Percentiles rank a stretch among this genome's conserved stretches.
Evolutionary conservation across 2,113 vertebrate genomes (phyloP).

Genomic region (Taxidea taxus): DNA sequence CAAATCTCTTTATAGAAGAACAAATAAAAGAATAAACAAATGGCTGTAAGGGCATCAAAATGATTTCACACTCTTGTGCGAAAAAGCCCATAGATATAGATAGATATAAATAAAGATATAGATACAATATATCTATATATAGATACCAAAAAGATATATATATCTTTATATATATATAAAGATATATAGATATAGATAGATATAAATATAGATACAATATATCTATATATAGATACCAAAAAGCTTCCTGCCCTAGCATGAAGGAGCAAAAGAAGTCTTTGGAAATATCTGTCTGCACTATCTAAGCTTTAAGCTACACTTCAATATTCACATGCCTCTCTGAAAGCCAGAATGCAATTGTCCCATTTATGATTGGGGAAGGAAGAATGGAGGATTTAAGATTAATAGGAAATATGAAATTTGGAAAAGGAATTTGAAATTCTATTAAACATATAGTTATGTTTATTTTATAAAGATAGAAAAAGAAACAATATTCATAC

Average conservation of each 20-base stretch:
- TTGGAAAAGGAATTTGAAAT: neutral
- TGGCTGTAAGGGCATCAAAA: neutral
- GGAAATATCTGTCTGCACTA: neutral
- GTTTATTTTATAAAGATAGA: neutral
- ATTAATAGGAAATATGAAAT: neutral
- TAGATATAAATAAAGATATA: too few species aligned
- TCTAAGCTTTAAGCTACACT: neutral
- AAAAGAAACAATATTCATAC: neutral
- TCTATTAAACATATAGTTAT: neutral
- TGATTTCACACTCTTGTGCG: neutral
- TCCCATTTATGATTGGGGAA: neutral
- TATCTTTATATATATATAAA: too few species aligned
- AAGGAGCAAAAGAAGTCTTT: neutral
- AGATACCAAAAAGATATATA: neutral
- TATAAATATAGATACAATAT: too few species aligned
- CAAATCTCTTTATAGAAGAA: neutral
- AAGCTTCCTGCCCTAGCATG: neutral
- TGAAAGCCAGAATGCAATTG: neutral
- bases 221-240: neutral
- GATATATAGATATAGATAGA: too few species aligned
- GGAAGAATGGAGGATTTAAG: neutral
- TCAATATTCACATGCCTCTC: neutral
- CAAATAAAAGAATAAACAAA: neutral
- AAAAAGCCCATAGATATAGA: neutral
- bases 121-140: too few species aligned